Evolutionary conservation across 1,140 invertebrate genomes (phyloP).

Genomic region (Philopotamus ludificatus): DNA sequence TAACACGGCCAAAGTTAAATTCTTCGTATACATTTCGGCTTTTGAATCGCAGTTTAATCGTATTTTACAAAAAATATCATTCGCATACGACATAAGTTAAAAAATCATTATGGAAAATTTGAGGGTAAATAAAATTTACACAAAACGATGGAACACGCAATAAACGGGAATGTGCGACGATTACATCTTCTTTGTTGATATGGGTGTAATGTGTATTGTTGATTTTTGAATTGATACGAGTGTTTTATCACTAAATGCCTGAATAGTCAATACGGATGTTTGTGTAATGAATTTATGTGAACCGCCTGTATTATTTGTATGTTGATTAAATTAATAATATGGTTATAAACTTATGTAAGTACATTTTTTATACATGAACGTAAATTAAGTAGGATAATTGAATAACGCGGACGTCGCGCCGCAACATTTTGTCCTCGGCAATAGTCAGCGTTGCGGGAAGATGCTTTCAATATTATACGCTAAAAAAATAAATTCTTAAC

Average conservation of each 20-base stretch:
- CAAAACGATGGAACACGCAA: too few species aligned
- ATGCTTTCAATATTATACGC: constrained; percentile 3
- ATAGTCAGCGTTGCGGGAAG: constrained; percentile 12
- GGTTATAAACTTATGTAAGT: constrained; percentile 12
- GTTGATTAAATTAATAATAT: constrained; percentile 1
- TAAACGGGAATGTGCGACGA: too few species aligned
- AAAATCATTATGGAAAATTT: not conserved
- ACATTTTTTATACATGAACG: constrained; percentile 19
- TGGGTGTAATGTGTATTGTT: not conserved
- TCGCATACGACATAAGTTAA: not conserved
- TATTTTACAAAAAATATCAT: not conserved
- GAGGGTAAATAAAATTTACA: too few species aligned
- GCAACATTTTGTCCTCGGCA: constrained; percentile 13
- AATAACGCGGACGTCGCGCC: constrained; percentile 2
- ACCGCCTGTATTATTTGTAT: constrained; percentile 9
- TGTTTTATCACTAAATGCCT: not conserved
- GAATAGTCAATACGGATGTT: constrained; percentile 4
- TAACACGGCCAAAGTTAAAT: not conserved
- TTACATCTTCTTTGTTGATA: not conserved
- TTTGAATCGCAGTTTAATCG: not conserved
- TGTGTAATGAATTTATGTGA: not conserved
- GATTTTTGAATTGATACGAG: not conserved
- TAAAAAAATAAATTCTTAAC: constrained; percentile 14
- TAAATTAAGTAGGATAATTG: constrained; percentile 3
- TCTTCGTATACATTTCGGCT: not conserved